These are phyloP conservation scores for Hyles lineata DNA, from an alignment of 2,888 invertebrate species.

Conservation along the genomic window DNA sequence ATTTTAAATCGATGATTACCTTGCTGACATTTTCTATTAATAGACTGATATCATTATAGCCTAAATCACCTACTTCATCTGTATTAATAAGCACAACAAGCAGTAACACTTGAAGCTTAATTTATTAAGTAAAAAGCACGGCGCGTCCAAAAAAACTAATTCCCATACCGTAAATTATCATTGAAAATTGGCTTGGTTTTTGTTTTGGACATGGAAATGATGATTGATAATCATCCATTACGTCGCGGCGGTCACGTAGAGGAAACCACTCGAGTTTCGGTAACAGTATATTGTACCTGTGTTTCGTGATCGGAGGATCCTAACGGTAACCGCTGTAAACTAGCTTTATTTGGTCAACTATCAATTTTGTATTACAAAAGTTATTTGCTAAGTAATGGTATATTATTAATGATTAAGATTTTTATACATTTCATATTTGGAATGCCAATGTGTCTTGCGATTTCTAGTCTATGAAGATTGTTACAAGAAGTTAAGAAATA, in stretches of 20 bases:
- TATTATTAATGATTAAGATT: not conserved
- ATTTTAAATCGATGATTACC: no score
- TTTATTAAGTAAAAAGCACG: not conserved
- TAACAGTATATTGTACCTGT: slow-evolving; percentile 43
- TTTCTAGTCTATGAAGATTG: no score
- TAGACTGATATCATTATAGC: no score
- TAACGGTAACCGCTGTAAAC: slow-evolving; percentile 40
- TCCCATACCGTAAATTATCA: slow-evolving; percentile 25
- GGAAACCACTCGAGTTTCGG: slow-evolving; percentile 42
- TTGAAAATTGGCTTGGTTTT: slow-evolving; percentile 27
- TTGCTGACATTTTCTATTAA: no score
- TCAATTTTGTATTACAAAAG: not conserved
- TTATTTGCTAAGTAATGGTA: not conserved
- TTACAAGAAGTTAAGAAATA: no score
- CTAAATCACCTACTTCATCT: no score
- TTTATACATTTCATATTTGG: not conserved
- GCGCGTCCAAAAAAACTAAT: not conserved
- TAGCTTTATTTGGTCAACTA: slow-evolving; percentile 15
- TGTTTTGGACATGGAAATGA: slow-evolving; percentile 41
- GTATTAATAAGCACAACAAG: not conserved
- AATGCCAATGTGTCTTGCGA: no score
- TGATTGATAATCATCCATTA: slow-evolving; percentile 53
- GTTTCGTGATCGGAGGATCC: slow-evolving; percentile 49
- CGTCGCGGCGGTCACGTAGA: slow-evolving; percentile 39
- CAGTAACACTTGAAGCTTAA: not conserved